phyloP scores from a whole-genome alignment of 2,888 invertebrate species.

The Chrysina gloriosa region DNA sequence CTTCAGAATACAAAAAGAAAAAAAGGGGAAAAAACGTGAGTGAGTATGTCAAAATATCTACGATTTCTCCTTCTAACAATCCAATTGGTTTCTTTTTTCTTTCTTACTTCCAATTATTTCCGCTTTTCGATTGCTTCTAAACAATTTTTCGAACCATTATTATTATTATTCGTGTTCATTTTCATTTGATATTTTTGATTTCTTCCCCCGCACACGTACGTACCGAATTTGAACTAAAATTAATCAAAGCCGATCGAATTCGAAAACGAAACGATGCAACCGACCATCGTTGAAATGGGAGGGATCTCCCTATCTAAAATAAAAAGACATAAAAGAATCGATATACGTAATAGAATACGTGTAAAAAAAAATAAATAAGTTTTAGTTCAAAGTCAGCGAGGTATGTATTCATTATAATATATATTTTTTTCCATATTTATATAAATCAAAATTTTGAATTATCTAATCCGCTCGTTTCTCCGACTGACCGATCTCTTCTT shows the following conservation, averaged over 20 bases:
- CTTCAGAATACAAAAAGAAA: not conserved
- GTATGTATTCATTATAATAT: constrained; percentile 39
- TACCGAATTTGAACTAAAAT: constrained; percentile 32
- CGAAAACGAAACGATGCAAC: not conserved
- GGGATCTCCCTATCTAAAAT: not conserved
- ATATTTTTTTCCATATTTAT: constrained; percentile 18
- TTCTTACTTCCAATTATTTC: not conserved
- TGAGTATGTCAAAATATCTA: not conserved
- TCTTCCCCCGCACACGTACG: not conserved
- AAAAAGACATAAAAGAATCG: not conserved
- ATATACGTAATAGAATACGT: not conserved
- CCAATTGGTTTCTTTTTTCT: not conserved
- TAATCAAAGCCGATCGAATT: not conserved
- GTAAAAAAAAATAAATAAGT: constrained; percentile 15
- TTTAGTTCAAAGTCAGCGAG: constrained; percentile 46
- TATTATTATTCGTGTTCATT: not conserved
- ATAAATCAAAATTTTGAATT: constrained; percentile 39
- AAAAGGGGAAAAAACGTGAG: not conserved
- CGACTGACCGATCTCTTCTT: not conserved
- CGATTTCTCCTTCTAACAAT: constrained; percentile 20
- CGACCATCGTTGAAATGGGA: not conserved
- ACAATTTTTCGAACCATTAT: not conserved
- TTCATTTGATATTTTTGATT: constrained; percentile 8
- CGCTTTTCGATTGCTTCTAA: not conserved
- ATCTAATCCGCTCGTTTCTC: constrained; percentile 2